Base-by-base conservation (phyloP, 2,113 vertebrate genomes). In the Andinoacara biseriatus region DNA sequence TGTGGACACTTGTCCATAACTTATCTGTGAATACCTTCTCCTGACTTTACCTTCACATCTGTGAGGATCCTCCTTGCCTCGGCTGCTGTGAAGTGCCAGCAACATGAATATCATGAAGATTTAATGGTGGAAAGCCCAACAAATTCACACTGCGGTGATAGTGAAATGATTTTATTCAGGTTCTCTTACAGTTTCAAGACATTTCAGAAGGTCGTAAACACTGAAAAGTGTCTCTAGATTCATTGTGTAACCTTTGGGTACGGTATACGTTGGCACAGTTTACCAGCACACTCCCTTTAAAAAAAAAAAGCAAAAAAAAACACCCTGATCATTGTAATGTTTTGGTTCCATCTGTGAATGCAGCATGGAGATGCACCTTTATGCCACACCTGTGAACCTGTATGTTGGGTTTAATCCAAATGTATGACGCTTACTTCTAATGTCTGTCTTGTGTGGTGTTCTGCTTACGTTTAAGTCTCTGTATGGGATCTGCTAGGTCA, bases 21-120 rank as follows among this genome's bases (percentile, higher is more conserved):
- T 61, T 33, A 62, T 80, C 60, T 87, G 84, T 84, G 82, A 87
- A 78, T 75, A 35, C n/a, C 56, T 58, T 43, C 4, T 33, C 13
- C 29, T 54, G 24, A 31, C 13, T 31, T 76, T 78, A 43, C n/a
- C 46, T 78, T 89, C n/a, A 65, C 74, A 24, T 72, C 31, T 49
- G 31, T 67, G 78, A 77, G 54, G 29, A 58, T 76, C 46, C 54
- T 76, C 43, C 59, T 29, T 5, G 76, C 76, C 57, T 81, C 56
- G 58, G 76, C 81, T 80, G 69, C 54, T 72, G 35, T 59, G 2
- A 35, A 57, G 5, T 67, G 18, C 61, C 33, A 14, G 10, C 43
- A 80, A 14, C 60, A 31, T 31, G 33, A 74, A 58, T 24, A 59
- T 67, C 15, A 10, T 56, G 18, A 57, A 22, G 22, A 65, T 46